Evolutionary conservation across 1,140 invertebrate species (phyloP), one percentile per base, ranked within the genome.

Genomic region (Drosophila lini): DNA sequence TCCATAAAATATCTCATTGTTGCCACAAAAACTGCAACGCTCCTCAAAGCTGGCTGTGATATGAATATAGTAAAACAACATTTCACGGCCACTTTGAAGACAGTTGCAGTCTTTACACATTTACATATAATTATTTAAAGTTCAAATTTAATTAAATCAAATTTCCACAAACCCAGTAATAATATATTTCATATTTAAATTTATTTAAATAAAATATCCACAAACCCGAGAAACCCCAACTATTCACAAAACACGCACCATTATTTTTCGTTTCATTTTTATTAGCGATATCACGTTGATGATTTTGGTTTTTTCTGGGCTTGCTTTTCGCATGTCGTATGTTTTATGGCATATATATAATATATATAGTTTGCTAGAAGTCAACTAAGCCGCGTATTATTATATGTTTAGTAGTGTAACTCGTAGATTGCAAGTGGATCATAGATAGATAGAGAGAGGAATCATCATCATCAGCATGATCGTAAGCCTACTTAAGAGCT

Each of bases 31-130:
- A 34, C 57, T 57, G 57, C 70, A 74, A 62, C 95, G 95, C 95
- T 96, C 95, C 95, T 96, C 95, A 96, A 96, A 96, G 95, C 95
- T 96, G 95, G 95, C 95, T 96, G 95, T 96, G 96, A 97, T 97
- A 97, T 96, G 96, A 95, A 92, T 93, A 91, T 67, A 63, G 15
- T 40, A 47, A 41, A 16, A 31, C 10, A 73, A 84, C 81, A 84
- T 82, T 52, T 84, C 81, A 84, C 80, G 47, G 63, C 81, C 81
- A 69, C 81, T 67, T 78, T 84, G 57, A 84, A 67, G 77, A 80
- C 63, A 36, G 77, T 80, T 65, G 80, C 68, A 74, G 64, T 63
- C 64, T 68, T 60, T 25, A 53, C 13, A 47, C 11, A 0, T 10
- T 19, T 19, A 10, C 16, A 9, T 9, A 32, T 32, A 31, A 2